A percentile compares a stretch with the other conserved stretches of the same genome.
Conservation (phyloP, 2,797 vertebrate genomes). For the Pangasius larnaudii region DNA sequence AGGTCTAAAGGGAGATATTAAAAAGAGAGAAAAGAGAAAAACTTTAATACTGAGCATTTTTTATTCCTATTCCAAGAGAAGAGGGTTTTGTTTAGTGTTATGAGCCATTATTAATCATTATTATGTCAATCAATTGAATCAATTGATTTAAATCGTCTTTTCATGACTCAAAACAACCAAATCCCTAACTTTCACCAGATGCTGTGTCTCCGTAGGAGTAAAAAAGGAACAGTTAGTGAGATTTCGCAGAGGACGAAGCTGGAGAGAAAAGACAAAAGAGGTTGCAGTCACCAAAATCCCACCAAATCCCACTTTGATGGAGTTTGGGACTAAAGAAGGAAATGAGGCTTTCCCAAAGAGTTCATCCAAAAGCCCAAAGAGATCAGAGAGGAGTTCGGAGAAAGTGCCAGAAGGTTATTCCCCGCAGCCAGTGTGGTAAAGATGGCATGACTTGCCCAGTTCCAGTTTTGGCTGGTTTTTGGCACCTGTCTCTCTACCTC, state of each 20-base stretch:
- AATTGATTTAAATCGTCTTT: background rate
- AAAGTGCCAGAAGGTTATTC: conserved; percentile 20
- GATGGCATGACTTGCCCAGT: conserved; percentile 22
- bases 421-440: conserved; percentile 3
- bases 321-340: background rate
- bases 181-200: conserved; percentile 28
- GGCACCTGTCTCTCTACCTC: conserved; percentile 43
- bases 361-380: conserved; percentile 42
- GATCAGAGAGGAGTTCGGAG: conserved; percentile 17
- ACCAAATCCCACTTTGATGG: conserved; percentile 15
- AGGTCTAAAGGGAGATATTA: background rate
- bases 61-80: background rate
- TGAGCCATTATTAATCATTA: background rate
- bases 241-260: background rate
- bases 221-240: conserved; percentile 20
- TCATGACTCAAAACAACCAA: conserved; percentile 25
- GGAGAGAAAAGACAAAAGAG: conserved; percentile 16
- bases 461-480: conserved; percentile 21
- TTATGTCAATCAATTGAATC: background rate
- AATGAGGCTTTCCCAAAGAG: conserved; percentile 27
- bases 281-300: conserved; percentile 21
- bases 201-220: conserved; percentile 4
- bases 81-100: conserved; percentile 31
- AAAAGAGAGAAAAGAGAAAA: conserved; percentile 7
- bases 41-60: conserved; percentile 21